Conservation (phyloP, 2,113 vertebrate species). For the Oryzias javanicus region DNA sequence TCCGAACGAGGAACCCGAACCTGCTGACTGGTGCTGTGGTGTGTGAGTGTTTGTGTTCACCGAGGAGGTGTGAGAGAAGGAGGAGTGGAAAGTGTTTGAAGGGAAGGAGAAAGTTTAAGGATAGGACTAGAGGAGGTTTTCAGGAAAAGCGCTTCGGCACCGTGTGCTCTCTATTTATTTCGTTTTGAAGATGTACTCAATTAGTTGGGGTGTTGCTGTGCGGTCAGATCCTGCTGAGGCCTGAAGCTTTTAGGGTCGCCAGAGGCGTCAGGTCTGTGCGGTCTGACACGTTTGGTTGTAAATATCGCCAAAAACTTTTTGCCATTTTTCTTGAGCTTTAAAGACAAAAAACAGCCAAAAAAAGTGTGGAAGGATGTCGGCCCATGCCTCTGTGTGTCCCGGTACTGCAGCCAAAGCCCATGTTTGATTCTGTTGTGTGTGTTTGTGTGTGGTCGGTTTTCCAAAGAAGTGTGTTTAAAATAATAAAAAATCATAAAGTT, state of each 20-base stretch:
- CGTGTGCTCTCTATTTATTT: conserved; percentile 72
- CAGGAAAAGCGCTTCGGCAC: conserved; percentile 53
- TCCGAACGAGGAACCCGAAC: conserved; percentile 42
- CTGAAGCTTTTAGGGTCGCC: conserved; percentile 57
- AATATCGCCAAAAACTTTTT: neutral
- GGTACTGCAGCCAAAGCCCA: conserved; percentile 51
- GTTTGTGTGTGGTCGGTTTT: too few relatives aligned
- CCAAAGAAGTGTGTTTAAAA: too few relatives aligned
- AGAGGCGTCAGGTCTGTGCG: conserved; percentile 4
- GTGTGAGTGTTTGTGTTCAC: conserved; percentile 16
- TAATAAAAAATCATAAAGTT: too few relatives aligned
- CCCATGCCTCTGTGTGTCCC: conserved; percentile 28
- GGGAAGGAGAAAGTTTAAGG: neutral
- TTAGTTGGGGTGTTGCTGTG: conserved; percentile 30
- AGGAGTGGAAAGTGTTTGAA: neutral
- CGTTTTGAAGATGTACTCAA: conserved; percentile 34
- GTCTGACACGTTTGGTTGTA: neutral
- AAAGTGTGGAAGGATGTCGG: conserved; percentile 43
- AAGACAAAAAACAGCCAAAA: neutral
- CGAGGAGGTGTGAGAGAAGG: conserved; percentile 40
- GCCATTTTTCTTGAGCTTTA: neutral
- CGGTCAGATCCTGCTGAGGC: conserved; percentile 64
- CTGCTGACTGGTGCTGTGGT: conserved; percentile 65
- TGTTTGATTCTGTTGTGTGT: conserved; percentile 21
- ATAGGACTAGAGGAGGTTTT: conserved; percentile 14